Evolutionary conservation across 37 sponge, comb jelly and placozoan genomes (phyloP).

Genomic region (Spongilla lacustris): DNA sequence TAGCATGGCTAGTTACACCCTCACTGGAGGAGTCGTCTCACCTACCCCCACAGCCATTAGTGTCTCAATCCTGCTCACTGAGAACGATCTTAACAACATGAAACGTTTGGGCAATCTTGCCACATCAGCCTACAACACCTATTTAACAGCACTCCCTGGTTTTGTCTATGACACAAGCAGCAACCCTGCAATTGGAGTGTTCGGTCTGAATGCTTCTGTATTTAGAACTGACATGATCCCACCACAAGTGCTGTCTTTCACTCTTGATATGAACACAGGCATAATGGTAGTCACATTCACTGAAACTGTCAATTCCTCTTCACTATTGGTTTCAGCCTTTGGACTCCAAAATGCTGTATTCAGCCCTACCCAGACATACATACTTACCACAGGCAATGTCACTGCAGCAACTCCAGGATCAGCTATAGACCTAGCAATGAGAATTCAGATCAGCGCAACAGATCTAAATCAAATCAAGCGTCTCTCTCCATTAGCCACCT

Average conservation of each 20-base stretch:
- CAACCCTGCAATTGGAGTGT: conserved; percentile 52
- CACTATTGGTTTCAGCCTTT: conserved; percentile 62
- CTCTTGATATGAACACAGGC: conserved; percentile 74
- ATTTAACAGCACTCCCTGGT: conserved; percentile 52
- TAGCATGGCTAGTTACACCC: conserved; percentile 51
- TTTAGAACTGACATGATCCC: conserved; percentile 68
- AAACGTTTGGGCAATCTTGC: conserved; percentile 70
- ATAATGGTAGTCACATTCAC: conserved; percentile 66
- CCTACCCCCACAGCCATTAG: conserved; percentile 30
- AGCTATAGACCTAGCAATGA: conserved; percentile 63
- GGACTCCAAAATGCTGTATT: conserved; percentile 41
- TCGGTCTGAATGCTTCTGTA: conserved; percentile 50
- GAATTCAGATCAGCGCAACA: conserved; percentile 52
- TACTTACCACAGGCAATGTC: conserved; percentile 59
- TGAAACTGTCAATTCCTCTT: conserved; percentile 81
- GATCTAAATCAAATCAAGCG: conserved; percentile 82
- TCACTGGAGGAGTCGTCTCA: conserved; percentile 64
- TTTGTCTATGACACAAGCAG: conserved; percentile 68
- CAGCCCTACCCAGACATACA: conserved; percentile 25
- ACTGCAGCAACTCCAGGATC: conserved; percentile 60
- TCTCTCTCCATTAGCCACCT: conserved; percentile 60
- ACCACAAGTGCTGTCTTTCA: conserved; percentile 46
- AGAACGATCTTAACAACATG: conserved; percentile 75
- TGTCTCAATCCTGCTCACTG: conserved; percentile 43
- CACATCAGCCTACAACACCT: conserved; percentile 57